A percentile compares a stretch with the other conserved stretches of the same genome.
phyloP scores from a whole-genome alignment of 2,797 vertebrate species.

The Syndactyla subalaris region DNA sequence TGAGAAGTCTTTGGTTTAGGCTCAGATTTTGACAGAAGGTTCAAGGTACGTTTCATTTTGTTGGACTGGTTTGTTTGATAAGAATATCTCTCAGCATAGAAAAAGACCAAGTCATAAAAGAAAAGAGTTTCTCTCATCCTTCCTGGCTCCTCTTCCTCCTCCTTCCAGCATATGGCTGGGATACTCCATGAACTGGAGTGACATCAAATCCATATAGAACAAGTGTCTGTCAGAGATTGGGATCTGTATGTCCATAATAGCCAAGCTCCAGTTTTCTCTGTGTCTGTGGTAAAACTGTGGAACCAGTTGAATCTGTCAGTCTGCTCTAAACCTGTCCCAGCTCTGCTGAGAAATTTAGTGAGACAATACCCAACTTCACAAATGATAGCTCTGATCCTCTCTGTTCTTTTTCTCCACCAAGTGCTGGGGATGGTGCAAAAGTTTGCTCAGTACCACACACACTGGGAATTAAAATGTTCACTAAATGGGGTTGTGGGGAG shows the following conservation, averaged over 20 bases:
- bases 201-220: neutral
- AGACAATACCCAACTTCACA: constrained; percentile 45
- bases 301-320: neutral
- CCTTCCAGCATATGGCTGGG: neutral
- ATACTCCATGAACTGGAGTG: neutral
- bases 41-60: neutral
- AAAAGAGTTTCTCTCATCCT: neutral
- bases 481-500: neutral
- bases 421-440: neutral
- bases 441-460: neutral
- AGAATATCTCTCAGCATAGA: neutral
- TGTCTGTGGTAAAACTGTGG: neutral
- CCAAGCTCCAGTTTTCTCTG: neutral
- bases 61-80: neutral
- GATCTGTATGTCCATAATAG: neutral
- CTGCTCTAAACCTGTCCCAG: neutral
- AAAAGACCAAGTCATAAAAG: neutral
- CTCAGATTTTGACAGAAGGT: neutral
- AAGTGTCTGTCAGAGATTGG: neutral
- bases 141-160: neutral
- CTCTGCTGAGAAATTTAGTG: constrained; percentile 21
- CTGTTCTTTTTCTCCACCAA: neutral
- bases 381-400: constrained; percentile 5
- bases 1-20: neutral
- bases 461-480: neutral